A percentile compares a stretch with the other conserved stretches of the same genome.
Evolutionary conservation across 2,888 invertebrate species (phyloP).

Genomic region (Orchestes rusci): DNA sequence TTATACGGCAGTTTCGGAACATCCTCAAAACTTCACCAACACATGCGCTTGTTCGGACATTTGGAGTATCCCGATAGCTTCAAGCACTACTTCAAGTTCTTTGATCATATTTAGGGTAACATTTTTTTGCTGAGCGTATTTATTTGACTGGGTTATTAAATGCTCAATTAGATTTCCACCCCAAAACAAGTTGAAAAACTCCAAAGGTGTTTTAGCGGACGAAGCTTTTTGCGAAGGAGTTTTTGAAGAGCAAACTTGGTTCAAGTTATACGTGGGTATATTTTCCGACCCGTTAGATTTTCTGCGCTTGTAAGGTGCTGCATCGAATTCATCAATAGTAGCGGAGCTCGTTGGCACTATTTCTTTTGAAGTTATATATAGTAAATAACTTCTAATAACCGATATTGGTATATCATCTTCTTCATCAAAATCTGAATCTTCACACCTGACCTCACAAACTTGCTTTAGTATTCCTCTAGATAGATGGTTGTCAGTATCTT

Average conservation of each 20-base stretch:
- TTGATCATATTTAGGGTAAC: not conserved
- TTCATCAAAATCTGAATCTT: not conserved
- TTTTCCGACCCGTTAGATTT: not conserved
- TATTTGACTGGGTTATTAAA: not conserved
- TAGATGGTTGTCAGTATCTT: no score
- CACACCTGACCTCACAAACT: not conserved
- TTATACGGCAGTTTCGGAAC: not conserved
- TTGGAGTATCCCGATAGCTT: not conserved
- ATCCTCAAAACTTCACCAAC: conserved; percentile 1
- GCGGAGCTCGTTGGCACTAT: not conserved
- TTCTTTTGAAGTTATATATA: not conserved
- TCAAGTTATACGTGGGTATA: not conserved
- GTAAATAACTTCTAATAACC: not conserved
- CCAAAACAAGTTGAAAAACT: conserved; percentile 1
- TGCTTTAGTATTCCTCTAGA: not conserved
- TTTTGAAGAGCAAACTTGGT: not conserved
- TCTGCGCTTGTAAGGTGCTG: not conserved
- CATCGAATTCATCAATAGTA: not conserved
- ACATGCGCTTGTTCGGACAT: conserved; percentile 1
- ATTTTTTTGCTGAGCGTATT: conserved; percentile 3
- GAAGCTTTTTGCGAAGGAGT: not conserved
- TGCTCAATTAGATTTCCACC: not conserved
- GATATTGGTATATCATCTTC: not conserved
- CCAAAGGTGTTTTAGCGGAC: not conserved
- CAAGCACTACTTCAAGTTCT: not conserved